Evolutionary conservation across 2,888 invertebrate genomes (phyloP), one percentile per base, ranked within the genome.

Genomic region (Nyleta sp.): DNA sequence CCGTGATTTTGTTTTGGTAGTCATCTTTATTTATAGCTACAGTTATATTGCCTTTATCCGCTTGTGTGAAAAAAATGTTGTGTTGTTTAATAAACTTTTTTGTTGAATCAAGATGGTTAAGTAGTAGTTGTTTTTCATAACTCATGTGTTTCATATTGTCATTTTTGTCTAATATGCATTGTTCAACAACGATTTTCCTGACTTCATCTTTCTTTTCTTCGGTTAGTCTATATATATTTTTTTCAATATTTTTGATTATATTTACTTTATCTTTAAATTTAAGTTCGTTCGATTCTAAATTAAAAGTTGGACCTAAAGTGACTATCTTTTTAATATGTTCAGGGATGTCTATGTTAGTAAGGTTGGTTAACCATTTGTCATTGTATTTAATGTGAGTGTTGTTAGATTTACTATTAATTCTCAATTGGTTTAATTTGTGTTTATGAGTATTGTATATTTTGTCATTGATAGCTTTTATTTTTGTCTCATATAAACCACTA

Each of bases 231-330:
- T 46, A 46, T 2, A 46, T 46, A 4, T 4, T 20, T 8, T 28
- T 48, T 28, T 48, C 48, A 24, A 48, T 7, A 48, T 48, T 48
- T n/a, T 48, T 48, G n/a, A 48, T 48, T n/a, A 48, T 48, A 24
- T 48, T 11, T 18, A 44, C 20, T 44, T 18, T 44, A 11, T 44
- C 44, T 11, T 44, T 44, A 18, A 44, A 5, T 10, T 20, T 11
- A 10, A 44, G 20, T 7, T 44, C 18, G 18, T 1, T 1, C 18
- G 15, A 17, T 18, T 18, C 20, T 17, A 44, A 2, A 20, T 44
- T 44, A 44, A 44, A 44, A 17, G 15, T 44, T 1, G 44, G 44
- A 10, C 44, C 44, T 20, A 42, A 7, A 7, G 24, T 5, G 7
- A 7, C 24, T 24, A 24, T 7, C 7, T 24, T 24, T 24, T 24